A percentile compares a stretch with the other conserved stretches of the same genome.
Evolutionary conservation across 2,797 vertebrate genomes (phyloP).

Genomic region (Lepus townsendii): DNA sequence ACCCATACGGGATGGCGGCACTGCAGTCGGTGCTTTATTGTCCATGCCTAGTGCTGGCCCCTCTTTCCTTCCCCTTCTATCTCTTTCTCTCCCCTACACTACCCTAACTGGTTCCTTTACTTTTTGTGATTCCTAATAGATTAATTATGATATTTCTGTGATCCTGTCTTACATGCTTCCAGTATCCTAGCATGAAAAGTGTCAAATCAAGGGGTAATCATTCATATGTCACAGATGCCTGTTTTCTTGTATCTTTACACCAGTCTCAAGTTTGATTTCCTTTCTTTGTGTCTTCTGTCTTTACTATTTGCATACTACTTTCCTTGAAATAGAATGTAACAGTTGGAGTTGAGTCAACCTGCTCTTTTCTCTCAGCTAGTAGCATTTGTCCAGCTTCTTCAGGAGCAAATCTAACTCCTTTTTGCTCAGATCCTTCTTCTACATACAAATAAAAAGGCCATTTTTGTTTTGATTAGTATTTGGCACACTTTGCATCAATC

Average conservation of each 20-base stretch:
- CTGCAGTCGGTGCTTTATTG: too few relatives aligned
- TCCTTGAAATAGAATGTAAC: constrained; percentile 55
- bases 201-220: not conserved
- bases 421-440: constrained; percentile 34
- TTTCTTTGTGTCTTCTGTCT: constrained; percentile 43
- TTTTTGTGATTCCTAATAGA: not conserved
- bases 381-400: constrained; percentile 55
- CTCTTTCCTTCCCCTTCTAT: too few relatives aligned
- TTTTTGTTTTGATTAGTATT: constrained; percentile 63
- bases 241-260: constrained; percentile 42
- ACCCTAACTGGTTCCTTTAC: not conserved
- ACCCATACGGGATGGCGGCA: too few relatives aligned
- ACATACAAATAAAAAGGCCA: constrained; percentile 7
- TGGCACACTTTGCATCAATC: constrained; percentile 16
- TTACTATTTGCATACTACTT: constrained; percentile 61
- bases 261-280: constrained; percentile 44
- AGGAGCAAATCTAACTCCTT: not conserved
- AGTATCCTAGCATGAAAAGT: not conserved
- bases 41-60: not conserved
- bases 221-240: constrained; percentile 30
- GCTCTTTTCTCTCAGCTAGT: constrained; percentile 53
- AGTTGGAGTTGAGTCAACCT: constrained; percentile 43
- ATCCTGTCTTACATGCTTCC: not conserved
- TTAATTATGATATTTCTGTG: constrained; percentile 24
- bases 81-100: not conserved